Base-by-base conservation (phyloP, 2,113 vertebrate genomes). In the Psephotus haematonotus region DNA sequence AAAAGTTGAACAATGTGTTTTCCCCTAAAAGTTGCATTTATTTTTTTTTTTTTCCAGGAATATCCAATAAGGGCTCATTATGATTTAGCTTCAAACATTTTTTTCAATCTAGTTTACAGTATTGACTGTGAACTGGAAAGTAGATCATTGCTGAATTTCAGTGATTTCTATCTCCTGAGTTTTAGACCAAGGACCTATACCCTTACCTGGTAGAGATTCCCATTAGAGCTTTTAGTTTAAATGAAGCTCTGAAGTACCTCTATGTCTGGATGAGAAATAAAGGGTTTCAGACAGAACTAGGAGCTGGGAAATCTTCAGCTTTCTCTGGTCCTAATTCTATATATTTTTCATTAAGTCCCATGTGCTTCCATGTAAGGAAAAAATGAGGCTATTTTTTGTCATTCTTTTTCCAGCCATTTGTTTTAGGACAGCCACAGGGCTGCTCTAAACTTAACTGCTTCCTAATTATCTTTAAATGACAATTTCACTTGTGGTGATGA, bases 401-500 rank as follows among this genome's bases (percentile, higher is more conserved):
- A 74, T 83, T 77, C 65, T 71, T 93, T 62, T 85, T 89, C 65
- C 59, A 87, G 6, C 33, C 15, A 53, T 88, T 93, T 92, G 52
- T 85, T 92, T 85, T 72, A 85, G 59, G 31, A 69, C 57, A 89
- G 86, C 52, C 52, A 85, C 44, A 87, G 39, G 57, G 31, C 78
- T 92, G 23, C 52, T 94, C 28, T 96, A 90, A 95, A 91, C 75
- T 41, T 68, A 96, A 91, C 63, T 80, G 53, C 84, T 94, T 90
- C 67, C 71, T 95, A 93, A 95, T 92, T 86, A 84, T 89, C 62
- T 75, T 79, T 94, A 93, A 92, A 85, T 91, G 82, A 91, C 87
- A 91, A 77, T 94, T 95, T 88, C 47, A 80, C 17, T 80, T 72
- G 44, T 72, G 22, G 17, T 69, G 71, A 88, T 95, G 70, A 95